Base-by-base conservation (phyloP, 2,113 vertebrate species). In the Nicator chloris region DNA sequence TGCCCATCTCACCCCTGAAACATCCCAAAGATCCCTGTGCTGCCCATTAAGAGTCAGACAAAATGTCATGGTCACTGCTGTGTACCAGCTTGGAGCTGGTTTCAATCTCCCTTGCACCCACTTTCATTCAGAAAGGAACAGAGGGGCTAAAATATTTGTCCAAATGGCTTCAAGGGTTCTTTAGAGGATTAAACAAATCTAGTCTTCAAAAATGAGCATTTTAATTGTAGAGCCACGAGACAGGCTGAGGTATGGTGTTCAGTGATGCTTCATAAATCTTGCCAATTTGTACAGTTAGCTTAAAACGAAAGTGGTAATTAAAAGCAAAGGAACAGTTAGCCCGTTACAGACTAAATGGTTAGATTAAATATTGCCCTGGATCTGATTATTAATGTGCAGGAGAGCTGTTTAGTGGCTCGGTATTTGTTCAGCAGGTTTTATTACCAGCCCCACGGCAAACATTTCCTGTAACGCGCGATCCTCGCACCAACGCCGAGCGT, bases 301-400 rank as follows among this genome's bases (percentile, higher is more conserved):
- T 87, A 79, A 87, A 95, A 83, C 28, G 45, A 96, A 93, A 94
- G 66, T 53, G 80, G 86, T 83, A 95, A 96, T 95, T 92, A 94
- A 95, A 81, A 90, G 83, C 57, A 90, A 93, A 93, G 61, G 69
- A 84, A 68, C 69, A 78, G 79, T 76, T 68, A 95, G 91, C 51
- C 89, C 0, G 4, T 51, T 75, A 39, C 45, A 78, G 68, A 81
- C 70, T 72, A 82, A 93, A 83, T n/a, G 57, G 40, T 51, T 81
- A 81, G 73, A 91, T 93, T 86, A 86, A 94, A 93, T 82, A 92
- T 93, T 92, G 53, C 59, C 30, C 57, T 33, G 18, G 63, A 42
- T 90, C 86, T 75, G 77, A 81, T 90, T 96, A 88, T 92, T 95
- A 92, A 85, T 39, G 86, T 80, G 57, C 39, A 72, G 21, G 37